Base-by-base conservation (phyloP, 2,888 invertebrate genomes). In the Hydropsyche betteni region DNA sequence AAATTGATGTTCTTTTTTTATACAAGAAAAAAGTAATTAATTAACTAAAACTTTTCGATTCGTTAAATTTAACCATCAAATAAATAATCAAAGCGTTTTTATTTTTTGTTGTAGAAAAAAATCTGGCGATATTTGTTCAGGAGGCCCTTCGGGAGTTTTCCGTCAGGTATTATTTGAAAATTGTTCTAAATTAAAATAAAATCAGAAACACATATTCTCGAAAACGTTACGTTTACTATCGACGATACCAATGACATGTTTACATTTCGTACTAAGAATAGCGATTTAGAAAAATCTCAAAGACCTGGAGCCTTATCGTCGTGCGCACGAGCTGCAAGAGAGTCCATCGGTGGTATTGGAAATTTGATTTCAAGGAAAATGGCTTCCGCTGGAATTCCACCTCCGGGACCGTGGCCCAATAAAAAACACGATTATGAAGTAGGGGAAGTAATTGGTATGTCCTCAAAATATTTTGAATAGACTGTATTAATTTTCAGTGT, bases 121-220 rank as follows among this genome's bases (percentile, higher is more conserved):
- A 79, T 88, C 89, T 16, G 89, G 90, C 76, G 90, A 90, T 81
- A 83, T 90, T 75, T 83, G 89, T 82, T 89, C 90, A 44, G 88
- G 89, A 51, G 89, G 90, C 74, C 88, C 89, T 72, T 88, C 89
- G 77, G 90, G 91, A 78, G 88, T 89, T 80, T 90, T 89, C 82
- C 88, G 90, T 64, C 88, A 72, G 72, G 72, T 72, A 58, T 7
- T 33, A 33, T 24, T 24, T 24, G 24, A 24, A 24, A 24, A 24
- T 24, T 24, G 14, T 34, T 14, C 12, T 68, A 33, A 34, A 8
- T 68, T 10, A 14, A 12, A 52, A 52, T 52, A 12, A 52, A n/a
- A 12, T n/a, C 16, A 61, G 14, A 16, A 61, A 61, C 16, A 12
- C 14, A 8, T 61, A 24, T 24, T 24, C 24, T 24, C 24, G 24